phyloP scores from a whole-genome alignment of 2,888 invertebrate species.

The Cylloceria caligata region DNA sequence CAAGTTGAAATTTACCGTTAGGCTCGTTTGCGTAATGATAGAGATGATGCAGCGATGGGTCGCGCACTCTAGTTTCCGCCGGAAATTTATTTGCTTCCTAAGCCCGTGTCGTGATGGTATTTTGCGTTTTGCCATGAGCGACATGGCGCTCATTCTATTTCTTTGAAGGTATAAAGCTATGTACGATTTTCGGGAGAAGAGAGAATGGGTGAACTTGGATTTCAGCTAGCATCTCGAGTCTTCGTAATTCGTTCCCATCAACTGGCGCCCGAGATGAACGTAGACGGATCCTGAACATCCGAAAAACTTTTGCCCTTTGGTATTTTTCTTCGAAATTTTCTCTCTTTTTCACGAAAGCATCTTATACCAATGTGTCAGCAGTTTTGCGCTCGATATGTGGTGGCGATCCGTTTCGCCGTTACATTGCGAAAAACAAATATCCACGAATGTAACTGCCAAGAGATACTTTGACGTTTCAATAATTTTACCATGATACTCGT shows the following conservation, averaged over 20 bases:
- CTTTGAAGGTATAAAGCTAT: background rate
- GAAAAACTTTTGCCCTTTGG: slow-evolving; percentile 5
- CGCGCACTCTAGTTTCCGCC: slow-evolving; percentile 57
- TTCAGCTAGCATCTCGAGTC: background rate
- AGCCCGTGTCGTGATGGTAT: slow-evolving; percentile 29
- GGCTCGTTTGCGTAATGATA: slow-evolving; percentile 60
- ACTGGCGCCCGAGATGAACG: slow-evolving; percentile 7
- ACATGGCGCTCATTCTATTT: slow-evolving; percentile 8
- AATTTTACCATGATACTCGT: background rate
- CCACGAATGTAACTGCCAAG: too few relatives aligned
- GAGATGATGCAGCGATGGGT: slow-evolving; percentile 44
- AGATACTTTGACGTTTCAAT: background rate
- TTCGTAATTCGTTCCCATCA: slow-evolving; percentile 11
- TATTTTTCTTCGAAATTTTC: slow-evolving; percentile 8
- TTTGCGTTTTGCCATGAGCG: slow-evolving; percentile 36
- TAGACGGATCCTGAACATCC: background rate
- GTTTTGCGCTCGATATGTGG: background rate
- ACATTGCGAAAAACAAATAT: slow-evolving; percentile 7
- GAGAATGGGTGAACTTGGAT: slow-evolving; percentile 18
- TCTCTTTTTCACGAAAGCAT: background rate
- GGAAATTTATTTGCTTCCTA: slow-evolving; percentile 61
- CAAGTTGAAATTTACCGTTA: slow-evolving; percentile 47
- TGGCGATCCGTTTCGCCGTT: background rate
- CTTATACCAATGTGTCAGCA: slow-evolving; percentile 12
- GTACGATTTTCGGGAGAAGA: background rate